Evolutionary conservation across 2,888 invertebrate species (phyloP).

Genomic region (Macrosoma leucophasiata): DNA sequence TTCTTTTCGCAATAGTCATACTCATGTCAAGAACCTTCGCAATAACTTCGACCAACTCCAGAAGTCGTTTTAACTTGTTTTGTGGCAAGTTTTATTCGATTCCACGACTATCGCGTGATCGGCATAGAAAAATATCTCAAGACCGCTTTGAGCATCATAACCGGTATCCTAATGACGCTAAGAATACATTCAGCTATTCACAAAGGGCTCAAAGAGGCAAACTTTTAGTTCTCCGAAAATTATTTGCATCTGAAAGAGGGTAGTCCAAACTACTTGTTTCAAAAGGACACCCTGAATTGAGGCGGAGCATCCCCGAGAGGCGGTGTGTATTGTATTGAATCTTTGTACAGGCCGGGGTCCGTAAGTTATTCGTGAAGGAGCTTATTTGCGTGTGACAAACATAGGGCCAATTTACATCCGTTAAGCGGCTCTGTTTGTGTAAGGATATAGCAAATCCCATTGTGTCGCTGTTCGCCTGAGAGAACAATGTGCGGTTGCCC

Average conservation of each 20-base stretch:
- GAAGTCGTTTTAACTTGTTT: constrained; percentile 24
- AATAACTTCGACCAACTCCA: constrained; percentile 16
- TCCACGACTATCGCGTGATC: constrained; percentile 25
- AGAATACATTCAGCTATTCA: constrained; percentile 47
- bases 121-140: constrained; percentile 19
- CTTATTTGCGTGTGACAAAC: constrained; percentile 33
- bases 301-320: too few relatives aligned
- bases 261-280: constrained; percentile 41
- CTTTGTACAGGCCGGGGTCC: too few relatives aligned
- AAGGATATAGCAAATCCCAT: constrained; percentile 36
- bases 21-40: constrained; percentile 14
- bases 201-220: constrained; percentile 46
- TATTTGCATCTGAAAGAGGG: constrained; percentile 59
- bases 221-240: constrained; percentile 43
- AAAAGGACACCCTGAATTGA: constrained; percentile 9
- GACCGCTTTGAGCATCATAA: constrained; percentile 17
- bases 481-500: constrained; percentile 29
- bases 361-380: constrained; percentile 10
- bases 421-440: constrained; percentile 31
- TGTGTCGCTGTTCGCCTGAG: constrained; percentile 29
- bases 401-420: constrained; percentile 40
- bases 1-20: too few relatives aligned
- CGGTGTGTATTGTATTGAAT: too few relatives aligned
- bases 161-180: constrained; percentile 33
- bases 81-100: constrained; percentile 27